Base-by-base conservation (phyloP, 2,797 vertebrate species). In the Melanogrammus aeglefinus region DNA sequence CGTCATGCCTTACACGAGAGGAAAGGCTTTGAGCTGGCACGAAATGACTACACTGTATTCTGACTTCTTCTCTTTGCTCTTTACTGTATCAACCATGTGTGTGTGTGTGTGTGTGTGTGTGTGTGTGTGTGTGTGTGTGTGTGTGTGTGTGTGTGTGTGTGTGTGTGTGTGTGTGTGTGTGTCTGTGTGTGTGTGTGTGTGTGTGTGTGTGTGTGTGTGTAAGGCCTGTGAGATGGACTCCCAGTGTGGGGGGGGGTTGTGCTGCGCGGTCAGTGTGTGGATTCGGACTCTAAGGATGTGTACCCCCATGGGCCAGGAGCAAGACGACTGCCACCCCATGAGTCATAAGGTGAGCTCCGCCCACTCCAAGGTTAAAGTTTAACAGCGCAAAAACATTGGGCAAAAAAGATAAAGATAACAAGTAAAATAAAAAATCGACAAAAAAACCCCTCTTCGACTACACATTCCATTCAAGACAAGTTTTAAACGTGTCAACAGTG, bases 231-330 rank as follows among this genome's bases (percentile, higher is more conserved):
- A 97, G 72, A 94, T 85, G 81, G 97, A 98, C 90, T 88, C 93
- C 69, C 96, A 98, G 90, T 99, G 98, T 10, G 96, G 95, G 12
- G 92, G 88, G 29, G 91, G 92, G 78, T 96, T 95, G 96, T 99
- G 97, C 84, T 98, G 98, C 2, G 97, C 98, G 0, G 93, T 98
- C 24, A 98, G 96, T 85, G 91, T 98, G 90, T 99, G 98, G 97
- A 96, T 99, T 81, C 94, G 93, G 82, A 96, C 94, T 89, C 92
- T 98, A 79, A 92, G 96, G 12, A 96, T 98, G 92, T 99, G 98
- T 84, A 95, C 95, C 0, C 95, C 96, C 0, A 94, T 97, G 95
- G 96, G 97, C 18, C 92, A 87, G 75, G 79, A 96, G 82, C 96
- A 95, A 81, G 96, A 98, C 4, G 93, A 94, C n/a, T 99, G 98